Conservation (phyloP, 1,140 invertebrate genomes). For the Trinorchestia longiramus region DNA sequence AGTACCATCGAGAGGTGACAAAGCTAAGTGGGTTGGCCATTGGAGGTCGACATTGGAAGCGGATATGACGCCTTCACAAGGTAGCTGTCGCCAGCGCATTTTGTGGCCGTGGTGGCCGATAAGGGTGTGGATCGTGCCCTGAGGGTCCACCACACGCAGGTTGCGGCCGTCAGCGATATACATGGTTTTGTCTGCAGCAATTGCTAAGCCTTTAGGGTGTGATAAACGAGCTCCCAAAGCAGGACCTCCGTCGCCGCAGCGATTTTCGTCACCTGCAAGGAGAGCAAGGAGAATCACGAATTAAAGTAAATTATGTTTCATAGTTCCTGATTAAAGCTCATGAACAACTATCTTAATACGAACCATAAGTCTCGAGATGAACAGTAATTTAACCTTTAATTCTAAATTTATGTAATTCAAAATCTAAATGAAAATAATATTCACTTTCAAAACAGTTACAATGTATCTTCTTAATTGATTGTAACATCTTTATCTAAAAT, state of each 20-base stretch:
- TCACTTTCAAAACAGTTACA: not conserved
- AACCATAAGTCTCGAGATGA: not conserved
- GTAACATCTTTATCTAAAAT: not conserved
- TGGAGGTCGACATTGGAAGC: conserved; percentile 83
- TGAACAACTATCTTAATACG: not conserved
- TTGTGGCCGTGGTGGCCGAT: conserved; percentile 94
- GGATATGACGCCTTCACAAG: conserved; percentile 83
- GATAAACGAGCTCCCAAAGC: conserved; percentile 90
- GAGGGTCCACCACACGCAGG: conserved; percentile 88
- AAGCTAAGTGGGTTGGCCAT: conserved; percentile 93
- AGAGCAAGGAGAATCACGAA: too few relatives aligned
- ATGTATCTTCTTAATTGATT: not conserved
- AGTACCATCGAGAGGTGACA: conserved; percentile 93
- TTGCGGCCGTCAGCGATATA: conserved; percentile 95
- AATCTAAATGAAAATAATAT: not conserved
- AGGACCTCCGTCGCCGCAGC: conserved; percentile 92
- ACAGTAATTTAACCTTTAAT: not conserved
- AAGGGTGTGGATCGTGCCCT: conserved; percentile 93
- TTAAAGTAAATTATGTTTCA: not conserved
- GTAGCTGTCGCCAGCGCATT: conserved; percentile 90
- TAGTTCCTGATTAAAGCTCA: not conserved
- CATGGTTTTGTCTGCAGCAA: conserved; percentile 92
- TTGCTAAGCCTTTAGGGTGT: conserved; percentile 94
- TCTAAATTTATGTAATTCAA: not conserved
- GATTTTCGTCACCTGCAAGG: conserved; percentile 79